These are phyloP conservation scores for Baryphthengus martii DNA, from an alignment of 2,113 vertebrate genomes.

Conservation along the genomic window DNA sequence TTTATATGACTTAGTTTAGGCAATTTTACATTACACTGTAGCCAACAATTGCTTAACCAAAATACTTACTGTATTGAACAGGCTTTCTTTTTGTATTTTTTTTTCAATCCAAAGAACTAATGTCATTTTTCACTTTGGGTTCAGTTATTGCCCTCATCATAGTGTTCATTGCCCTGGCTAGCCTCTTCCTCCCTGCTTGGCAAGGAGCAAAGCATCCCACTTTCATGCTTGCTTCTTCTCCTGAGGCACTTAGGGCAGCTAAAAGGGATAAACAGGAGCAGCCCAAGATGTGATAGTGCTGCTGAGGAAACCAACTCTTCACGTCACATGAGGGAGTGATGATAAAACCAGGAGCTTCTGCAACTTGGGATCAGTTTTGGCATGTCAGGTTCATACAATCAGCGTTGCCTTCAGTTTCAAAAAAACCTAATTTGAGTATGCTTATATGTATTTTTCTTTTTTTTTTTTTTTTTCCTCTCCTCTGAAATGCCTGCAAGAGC, in stretches of 20 bases:
- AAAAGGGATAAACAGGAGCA: background rate
- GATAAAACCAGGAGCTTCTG: background rate
- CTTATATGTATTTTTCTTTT: background rate
- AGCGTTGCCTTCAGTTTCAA: background rate
- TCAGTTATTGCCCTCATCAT: background rate
- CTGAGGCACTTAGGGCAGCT: background rate
- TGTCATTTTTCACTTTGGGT: background rate
- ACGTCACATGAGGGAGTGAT: background rate
- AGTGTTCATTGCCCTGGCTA: background rate
- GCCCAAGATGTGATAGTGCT: background rate
- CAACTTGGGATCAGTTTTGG: background rate
- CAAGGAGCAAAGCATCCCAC: fast-evolving
- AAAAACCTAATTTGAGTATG: background rate
- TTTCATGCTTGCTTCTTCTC: background rate
- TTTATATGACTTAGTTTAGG: background rate
- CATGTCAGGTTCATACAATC: background rate
- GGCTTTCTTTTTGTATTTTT: background rate
- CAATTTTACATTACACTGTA: background rate
- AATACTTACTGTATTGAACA: background rate
- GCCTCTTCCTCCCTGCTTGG: background rate
- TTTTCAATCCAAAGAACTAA: background rate
- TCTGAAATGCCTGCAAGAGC: background rate
- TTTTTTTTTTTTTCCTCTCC: fast-evolving
- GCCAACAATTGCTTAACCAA: background rate
- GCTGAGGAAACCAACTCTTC: background rate